Base-by-base conservation (phyloP, 30 jellyfish, hydroid and myxozoan genomes). In the Cassiopea andromeda region DNA sequence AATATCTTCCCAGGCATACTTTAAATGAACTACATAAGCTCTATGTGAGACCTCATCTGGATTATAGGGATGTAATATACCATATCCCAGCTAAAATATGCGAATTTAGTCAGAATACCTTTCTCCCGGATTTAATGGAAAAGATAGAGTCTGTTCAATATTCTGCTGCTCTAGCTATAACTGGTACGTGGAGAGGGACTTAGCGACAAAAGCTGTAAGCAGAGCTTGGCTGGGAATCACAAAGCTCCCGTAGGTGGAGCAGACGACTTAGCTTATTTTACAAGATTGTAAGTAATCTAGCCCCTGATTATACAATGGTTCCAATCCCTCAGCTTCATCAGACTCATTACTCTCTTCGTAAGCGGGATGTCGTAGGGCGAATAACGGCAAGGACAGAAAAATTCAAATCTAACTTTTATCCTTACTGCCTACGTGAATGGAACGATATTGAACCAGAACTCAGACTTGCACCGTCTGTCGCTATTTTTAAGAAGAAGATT, bases 151-250 rank as follows among this genome's bases (percentile, higher is more conserved):
- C 93, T 58, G 88, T 86, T 76, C 93, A 86, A 77, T 86, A 74
- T 61, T 86, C 93, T 73, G 93, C 93, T 86, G 93, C 88, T 7
- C 83, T 75, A 76, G 93, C 93, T 44, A 78, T 86, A 16, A 66
- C 93, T 44, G 93, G 93, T 45, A 67, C 93, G 75, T 86, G 88
- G 88, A 86, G 76, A 75, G 89, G 93, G 48, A 86, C 93, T 46
- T 86, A 88, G 69, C 78, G 88, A 75, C 79, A 73, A 60, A 71
- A 84, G 92, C 67, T 84, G 75, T 73, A 84, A 16, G 86, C 80
- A 73, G 92, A 84, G 86, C 92, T 70, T 84, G 92, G 92, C 75
- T 84, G 92, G 92, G 86, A 84, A 84, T 84, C 92, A 60, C 72
- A 74, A 86, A 75, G 73, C 72, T 84, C 79, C 85, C 47, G 92